phyloP scores from a whole-genome alignment of 2,113 vertebrate species.

The Misgurnus anguillicaudatus region DNA sequence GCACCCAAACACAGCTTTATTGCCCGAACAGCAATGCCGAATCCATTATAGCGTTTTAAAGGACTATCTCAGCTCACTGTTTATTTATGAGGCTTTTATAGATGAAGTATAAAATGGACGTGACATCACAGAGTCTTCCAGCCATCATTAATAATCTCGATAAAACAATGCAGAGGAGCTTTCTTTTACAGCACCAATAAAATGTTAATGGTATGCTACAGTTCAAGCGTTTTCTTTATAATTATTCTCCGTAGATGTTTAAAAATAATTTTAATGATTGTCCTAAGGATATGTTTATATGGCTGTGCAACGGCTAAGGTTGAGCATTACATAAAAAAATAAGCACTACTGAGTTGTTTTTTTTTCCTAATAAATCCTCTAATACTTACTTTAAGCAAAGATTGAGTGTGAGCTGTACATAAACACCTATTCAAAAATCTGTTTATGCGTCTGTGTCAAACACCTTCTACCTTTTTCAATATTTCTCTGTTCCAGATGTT shows the following conservation, averaged over 20 bases:
- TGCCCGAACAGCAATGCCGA: neutral
- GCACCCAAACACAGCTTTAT: constrained; percentile 3
- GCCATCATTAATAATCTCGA: neutral
- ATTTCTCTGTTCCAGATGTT: constrained; percentile 80
- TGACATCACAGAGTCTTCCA: neutral
- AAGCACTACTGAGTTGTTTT: too few relatives aligned
- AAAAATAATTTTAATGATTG: neutral
- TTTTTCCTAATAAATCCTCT: too few relatives aligned
- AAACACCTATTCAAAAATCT: neutral
- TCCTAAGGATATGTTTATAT: neutral
- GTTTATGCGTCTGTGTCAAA: neutral
- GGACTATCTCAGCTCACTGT: neutral
- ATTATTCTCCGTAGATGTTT: neutral
- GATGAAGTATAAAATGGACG: neutral
- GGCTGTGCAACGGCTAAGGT: neutral
- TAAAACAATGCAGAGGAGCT: constrained; percentile 6
- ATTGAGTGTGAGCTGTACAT: neutral
- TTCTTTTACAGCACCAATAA: neutral
- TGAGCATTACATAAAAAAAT: too few relatives aligned
- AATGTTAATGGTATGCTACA: neutral
- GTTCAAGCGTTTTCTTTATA: neutral
- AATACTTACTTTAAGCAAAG: too few relatives aligned
- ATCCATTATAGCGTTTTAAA: constrained; percentile 18
- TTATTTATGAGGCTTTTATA: constrained; percentile 32
- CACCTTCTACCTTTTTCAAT: constrained; percentile 46